Percentiles rank a stretch among this genome's conserved stretches.
Evolutionary conservation across 2,797 vertebrate species (phyloP).

Genomic region (Numenius phaeopus): DNA sequence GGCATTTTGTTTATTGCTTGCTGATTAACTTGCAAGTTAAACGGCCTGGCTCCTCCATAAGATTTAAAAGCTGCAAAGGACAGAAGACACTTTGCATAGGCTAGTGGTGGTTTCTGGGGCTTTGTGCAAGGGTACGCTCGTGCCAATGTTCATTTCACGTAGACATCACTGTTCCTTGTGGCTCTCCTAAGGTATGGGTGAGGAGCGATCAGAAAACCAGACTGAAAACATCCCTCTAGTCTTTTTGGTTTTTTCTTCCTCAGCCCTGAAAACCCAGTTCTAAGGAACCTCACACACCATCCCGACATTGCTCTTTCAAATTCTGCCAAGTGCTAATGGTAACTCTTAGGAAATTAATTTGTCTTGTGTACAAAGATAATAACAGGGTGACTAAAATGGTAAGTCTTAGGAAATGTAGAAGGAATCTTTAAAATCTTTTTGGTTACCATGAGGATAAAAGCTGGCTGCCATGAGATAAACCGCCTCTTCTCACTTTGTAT

Average conservation of each 20-base stretch:
- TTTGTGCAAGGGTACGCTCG: accelerated
- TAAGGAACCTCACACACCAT: background rate
- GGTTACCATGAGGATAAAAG: background rate
- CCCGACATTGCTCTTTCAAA: background rate
- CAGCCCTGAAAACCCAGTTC: background rate
- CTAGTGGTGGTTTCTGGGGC: background rate
- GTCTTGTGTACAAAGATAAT: background rate
- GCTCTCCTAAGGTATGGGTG: background rate
- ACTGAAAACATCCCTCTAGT: background rate
- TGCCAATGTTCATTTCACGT: background rate
- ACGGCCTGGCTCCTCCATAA: background rate
- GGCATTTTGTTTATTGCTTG: background rate
- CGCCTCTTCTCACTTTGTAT: background rate
- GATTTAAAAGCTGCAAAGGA: background rate
- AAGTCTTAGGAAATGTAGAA: background rate
- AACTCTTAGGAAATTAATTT: background rate
- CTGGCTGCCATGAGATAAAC: background rate
- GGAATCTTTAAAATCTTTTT: background rate
- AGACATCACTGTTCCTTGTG: background rate
- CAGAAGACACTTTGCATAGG: background rate
- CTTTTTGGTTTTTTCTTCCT: background rate
- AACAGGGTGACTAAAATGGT: background rate
- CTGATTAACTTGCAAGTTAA: background rate
- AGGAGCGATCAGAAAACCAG: background rate
- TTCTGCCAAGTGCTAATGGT: background rate